Conservation (phyloP, 2,888 invertebrate genomes). For the Luperina nickerlii region DNA sequence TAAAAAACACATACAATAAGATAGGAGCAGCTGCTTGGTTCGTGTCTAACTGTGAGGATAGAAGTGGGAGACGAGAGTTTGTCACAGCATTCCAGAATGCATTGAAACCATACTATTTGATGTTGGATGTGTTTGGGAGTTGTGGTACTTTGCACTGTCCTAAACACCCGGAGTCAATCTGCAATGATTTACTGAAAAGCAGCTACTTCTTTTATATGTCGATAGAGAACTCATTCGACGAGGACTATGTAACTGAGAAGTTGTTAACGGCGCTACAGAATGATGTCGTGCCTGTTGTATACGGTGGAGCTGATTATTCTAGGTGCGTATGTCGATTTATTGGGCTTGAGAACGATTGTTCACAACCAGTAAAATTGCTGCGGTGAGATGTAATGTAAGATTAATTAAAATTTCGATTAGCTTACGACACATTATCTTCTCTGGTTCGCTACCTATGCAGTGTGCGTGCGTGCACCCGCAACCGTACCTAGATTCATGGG, state of each 20-base stretch:
- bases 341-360: no score
- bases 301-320: constrained; percentile 92
- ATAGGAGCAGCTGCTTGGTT: constrained; percentile 86
- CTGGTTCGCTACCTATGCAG: no score
- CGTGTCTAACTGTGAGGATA: constrained; percentile 80
- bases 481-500: no score
- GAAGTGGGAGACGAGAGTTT: constrained; percentile 74
- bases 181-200: constrained; percentile 80
- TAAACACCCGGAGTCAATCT: constrained; percentile 67
- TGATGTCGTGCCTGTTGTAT: constrained; percentile 92
- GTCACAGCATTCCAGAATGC: constrained; percentile 72
- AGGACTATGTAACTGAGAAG: constrained; percentile 90
- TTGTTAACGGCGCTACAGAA: constrained; percentile 90
- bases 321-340: constrained; percentile 71
- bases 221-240: constrained; percentile 93
- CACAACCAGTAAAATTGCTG: no score
- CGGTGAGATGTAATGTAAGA: no score
- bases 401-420: no score
- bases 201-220: constrained; percentile 93
- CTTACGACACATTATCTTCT: no score
- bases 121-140: constrained; percentile 89
- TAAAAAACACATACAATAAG: constrained; percentile 74
- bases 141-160: constrained; percentile 86
- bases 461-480: no score
- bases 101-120: constrained; percentile 69